Evolutionary conservation across 2,797 vertebrate species (phyloP).

Genomic region (Anisognathus igniventris): DNA sequence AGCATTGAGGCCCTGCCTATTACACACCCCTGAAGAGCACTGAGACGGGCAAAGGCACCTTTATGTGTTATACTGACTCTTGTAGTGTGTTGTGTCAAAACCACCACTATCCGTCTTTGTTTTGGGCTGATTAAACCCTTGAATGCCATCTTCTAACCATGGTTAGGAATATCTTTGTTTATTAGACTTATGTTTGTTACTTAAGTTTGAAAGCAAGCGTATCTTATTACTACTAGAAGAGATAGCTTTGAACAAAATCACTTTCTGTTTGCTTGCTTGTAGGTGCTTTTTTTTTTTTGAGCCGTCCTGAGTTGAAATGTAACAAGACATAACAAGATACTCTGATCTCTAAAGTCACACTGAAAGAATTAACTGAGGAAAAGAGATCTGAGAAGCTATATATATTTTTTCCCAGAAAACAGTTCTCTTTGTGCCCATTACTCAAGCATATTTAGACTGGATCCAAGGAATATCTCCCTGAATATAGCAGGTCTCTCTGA

Average conservation of each 20-base stretch:
- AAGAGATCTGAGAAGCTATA: background rate
- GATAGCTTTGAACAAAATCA: background rate
- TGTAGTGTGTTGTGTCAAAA: background rate
- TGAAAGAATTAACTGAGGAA: background rate
- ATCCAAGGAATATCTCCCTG: background rate
- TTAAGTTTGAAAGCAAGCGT: background rate
- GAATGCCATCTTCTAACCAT: background rate
- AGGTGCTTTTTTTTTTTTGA: background rate
- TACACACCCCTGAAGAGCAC: background rate
- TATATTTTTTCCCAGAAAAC: background rate
- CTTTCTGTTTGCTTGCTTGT: background rate
- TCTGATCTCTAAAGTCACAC: background rate
- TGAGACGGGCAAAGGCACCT: background rate
- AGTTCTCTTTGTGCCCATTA: background rate
- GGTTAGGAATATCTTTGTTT: background rate
- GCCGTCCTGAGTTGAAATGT: background rate
- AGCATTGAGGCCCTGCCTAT: background rate
- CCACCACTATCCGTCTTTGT: fast-evolving
- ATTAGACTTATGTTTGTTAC: background rate
- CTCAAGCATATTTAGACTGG: background rate
- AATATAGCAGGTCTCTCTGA: background rate
- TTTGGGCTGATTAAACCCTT: background rate
- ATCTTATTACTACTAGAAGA: background rate
- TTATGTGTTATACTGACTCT: background rate
- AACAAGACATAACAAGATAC: background rate